Evolutionary conservation across 2,888 invertebrate genomes (phyloP), one percentile per base, ranked within the genome.

Genomic region (Metallyticus violacea): DNA sequence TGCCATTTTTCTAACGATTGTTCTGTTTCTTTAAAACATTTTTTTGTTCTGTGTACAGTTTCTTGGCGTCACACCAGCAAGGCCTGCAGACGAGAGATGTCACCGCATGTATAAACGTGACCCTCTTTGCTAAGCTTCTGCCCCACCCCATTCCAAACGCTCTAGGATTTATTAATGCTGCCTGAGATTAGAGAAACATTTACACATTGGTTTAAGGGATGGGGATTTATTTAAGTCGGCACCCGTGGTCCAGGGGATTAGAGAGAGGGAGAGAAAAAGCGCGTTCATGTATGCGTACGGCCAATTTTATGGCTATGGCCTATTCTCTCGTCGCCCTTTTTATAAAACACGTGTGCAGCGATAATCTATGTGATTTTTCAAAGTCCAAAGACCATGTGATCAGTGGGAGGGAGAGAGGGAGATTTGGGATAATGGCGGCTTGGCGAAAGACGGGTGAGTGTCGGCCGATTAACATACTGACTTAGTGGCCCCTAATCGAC

Each of bases 121-220:
- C n/a, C n/a, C n/a, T n/a, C n/a, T n/a, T 30, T 2, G 3, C 40
- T 62, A 62, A 62, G 40, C 40, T 22, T n/a, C n/a, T n/a, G n/a
- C n/a, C n/a, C n/a, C n/a, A n/a, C 2, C 15, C 40, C 40, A 62
- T 62, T 62, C 40, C 40, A 15, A 62, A 62, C 25, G 15, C 62
- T 22, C 22, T 3, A 26, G 27, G 82, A 82, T 82, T 62, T 82
- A 26, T 40, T 81, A 25, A 40, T 22, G 82, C 26, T 82, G 7
- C 62, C 26, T 26, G n/a, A 76, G 82, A 82, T 82, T 82, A 82
- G 82, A 82, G 76, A 76, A 82, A 82, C 76, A 82, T 82, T 76
- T 82, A 76, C 82, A 82, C 82, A 82, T 82, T 82, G 15, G 40
- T 62, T 62, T 62, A 62, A 62, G 40, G 40, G 40, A 62, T 62